Conservation (phyloP, 92 coral and sea anemone species). For the Plumapathes pennacea region DNA sequence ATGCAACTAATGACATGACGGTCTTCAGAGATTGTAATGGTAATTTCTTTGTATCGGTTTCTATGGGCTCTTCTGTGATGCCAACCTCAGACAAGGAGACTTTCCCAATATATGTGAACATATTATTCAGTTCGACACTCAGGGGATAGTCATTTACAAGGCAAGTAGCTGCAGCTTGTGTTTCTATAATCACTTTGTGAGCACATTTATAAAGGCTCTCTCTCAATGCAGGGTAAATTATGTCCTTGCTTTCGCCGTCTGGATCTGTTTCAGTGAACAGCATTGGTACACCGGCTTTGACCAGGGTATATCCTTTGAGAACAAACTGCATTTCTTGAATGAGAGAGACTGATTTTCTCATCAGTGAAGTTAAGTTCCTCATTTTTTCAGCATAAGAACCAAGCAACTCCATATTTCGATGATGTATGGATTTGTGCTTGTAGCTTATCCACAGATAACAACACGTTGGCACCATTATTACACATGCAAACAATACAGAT, state of each 20-base stretch:
- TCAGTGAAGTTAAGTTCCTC: slow-evolving; percentile 28
- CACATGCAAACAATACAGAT: no score
- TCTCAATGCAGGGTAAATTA: slow-evolving; percentile 61
- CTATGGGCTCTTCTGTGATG: background rate
- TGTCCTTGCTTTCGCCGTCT: slow-evolving; percentile 10
- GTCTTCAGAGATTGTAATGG: slow-evolving; percentile 61
- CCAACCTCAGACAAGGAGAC: background rate
- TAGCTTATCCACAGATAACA: background rate
- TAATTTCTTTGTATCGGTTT: no score
- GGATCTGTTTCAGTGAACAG: slow-evolving; percentile 17
- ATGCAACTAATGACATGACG: slow-evolving; percentile 37
- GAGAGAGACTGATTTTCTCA: slow-evolving; percentile 66
- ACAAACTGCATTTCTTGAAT: slow-evolving; percentile 89
- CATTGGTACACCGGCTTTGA: slow-evolving; percentile 50
- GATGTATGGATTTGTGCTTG: background rate
- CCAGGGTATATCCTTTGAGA: slow-evolving; percentile 75
- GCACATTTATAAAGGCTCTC: slow-evolving; percentile 40
- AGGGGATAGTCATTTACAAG: slow-evolving; percentile 40
- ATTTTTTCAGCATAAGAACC: slow-evolving; percentile 25
- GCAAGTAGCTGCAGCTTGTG: slow-evolving; percentile 26
- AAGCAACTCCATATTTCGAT: slow-evolving; percentile 1
- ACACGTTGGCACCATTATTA: no score
- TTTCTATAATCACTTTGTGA: slow-evolving; percentile 19
- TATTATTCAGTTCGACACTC: slow-evolving; percentile 33
- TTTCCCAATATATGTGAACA: slow-evolving; percentile 36